Percentiles rank a stretch among this genome's conserved stretches.
Evolutionary conservation across 2,888 invertebrate genomes (phyloP).

Genomic region (Clanis bilineata): DNA sequence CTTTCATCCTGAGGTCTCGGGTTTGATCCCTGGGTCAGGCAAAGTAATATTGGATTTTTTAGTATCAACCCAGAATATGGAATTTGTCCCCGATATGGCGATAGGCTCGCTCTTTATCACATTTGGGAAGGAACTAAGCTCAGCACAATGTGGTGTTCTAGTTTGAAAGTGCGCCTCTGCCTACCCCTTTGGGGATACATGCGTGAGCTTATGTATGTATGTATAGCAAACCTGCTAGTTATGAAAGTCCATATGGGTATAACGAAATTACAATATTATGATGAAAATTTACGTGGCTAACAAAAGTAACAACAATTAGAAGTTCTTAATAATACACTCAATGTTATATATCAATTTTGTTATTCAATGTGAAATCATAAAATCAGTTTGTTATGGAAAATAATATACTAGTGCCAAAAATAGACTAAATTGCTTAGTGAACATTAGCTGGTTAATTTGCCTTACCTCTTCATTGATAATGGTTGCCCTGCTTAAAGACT

Average conservation of each 20-base stretch:
- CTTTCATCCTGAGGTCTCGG: too few species aligned
- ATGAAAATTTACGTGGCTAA: not conserved
- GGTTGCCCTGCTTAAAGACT: constrained; percentile 98
- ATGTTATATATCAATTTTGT: not conserved
- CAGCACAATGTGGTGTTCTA: too few species aligned
- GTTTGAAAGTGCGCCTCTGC: too few species aligned
- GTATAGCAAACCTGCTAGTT: constrained; percentile 15
- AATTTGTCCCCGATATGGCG: too few species aligned
- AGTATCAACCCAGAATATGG: too few species aligned
- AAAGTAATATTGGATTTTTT: too few species aligned
- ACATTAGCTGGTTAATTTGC: not conserved
- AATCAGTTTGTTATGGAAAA: not conserved
- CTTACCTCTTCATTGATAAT: constrained; percentile 98
- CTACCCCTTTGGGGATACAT: too few species aligned
- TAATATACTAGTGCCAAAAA: not conserved
- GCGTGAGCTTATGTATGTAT: too few species aligned
- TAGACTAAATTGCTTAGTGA: not conserved
- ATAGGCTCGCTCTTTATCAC: too few species aligned
- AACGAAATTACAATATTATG: too few species aligned
- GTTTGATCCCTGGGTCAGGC: too few species aligned
- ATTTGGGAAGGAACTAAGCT: too few species aligned
- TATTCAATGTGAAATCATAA: not conserved
- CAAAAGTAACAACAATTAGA: not conserved
- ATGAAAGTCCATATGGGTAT: not conserved
- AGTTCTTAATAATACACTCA: not conserved